Evolutionary conservation across 2,888 invertebrate species (phyloP).

Genomic region (Hemistola chrysoprasaria): DNA sequence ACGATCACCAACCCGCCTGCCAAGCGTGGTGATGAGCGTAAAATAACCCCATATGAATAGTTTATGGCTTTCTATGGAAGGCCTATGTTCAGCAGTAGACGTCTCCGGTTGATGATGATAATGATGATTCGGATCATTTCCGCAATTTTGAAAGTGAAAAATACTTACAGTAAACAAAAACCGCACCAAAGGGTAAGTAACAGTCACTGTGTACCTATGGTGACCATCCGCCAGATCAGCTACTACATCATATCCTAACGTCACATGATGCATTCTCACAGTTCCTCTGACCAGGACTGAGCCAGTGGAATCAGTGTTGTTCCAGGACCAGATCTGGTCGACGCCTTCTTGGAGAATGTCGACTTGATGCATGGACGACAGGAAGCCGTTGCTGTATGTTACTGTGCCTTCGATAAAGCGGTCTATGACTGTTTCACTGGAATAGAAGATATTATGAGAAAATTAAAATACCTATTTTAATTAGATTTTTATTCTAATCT

Average conservation of each 20-base stretch:
- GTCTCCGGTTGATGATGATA: too few species aligned
- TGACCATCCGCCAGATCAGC: constrained; percentile 34
- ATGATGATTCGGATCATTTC: too few species aligned
- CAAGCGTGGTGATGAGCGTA: too few species aligned
- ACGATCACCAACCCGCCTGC: too few species aligned
- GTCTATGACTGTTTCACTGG: constrained; percentile 46
- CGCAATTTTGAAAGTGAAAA: too few species aligned
- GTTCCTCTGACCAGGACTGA: constrained; percentile 42
- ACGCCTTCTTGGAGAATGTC: constrained; percentile 44
- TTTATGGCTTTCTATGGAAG: too few species aligned
- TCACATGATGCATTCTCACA: constrained; percentile 47
- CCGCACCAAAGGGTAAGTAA: constrained; percentile 40
- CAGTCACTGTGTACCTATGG: constrained; percentile 40
- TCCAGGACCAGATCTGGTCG: constrained; percentile 48
- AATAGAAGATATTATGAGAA: constrained; percentile 14
- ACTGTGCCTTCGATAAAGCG: constrained; percentile 38
- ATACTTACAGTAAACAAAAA: constrained; percentile 50
- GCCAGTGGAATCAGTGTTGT: constrained; percentile 28
- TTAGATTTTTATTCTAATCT: background rate
- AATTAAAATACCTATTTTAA: too few species aligned
- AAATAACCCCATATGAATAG: too few species aligned
- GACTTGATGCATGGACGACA: constrained; percentile 47
- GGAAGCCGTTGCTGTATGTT: constrained; percentile 53
- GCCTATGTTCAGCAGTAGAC: too few species aligned
- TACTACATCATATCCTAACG: constrained; percentile 53